Conservation (phyloP, 2,888 invertebrate species). For the Pelosia muscerda region DNA sequence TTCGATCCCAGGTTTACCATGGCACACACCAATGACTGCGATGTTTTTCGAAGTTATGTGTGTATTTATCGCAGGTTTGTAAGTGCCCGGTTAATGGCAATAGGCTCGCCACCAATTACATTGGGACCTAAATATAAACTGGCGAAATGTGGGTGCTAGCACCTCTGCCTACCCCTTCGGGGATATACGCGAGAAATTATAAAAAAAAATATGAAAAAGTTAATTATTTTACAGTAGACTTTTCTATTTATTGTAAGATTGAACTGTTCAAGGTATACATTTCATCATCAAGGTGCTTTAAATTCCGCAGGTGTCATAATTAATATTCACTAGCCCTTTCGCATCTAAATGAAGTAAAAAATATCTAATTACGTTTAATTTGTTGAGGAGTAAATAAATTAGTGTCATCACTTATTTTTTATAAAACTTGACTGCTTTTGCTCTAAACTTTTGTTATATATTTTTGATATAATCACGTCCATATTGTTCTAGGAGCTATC, state of each 20-base stretch:
- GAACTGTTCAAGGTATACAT: constrained; percentile 34
- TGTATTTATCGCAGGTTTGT: no score
- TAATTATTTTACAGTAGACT: background rate
- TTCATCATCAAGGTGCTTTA: constrained; percentile 22
- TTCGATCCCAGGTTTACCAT: no score
- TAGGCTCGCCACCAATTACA: no score
- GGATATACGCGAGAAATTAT: no score
- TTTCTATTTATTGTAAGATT: constrained; percentile 18
- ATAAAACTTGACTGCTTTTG: constrained; percentile 26
- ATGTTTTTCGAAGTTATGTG: no score
- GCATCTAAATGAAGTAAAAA: constrained; percentile 36
- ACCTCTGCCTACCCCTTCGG: no score
- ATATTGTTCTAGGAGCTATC: background rate
- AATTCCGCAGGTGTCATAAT: constrained; percentile 32
- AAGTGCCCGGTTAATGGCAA: no score
- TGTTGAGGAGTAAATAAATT: constrained; percentile 38
- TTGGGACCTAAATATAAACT: no score
- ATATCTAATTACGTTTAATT: constrained; percentile 34
- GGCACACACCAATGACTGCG: no score
- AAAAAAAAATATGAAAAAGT: no score
- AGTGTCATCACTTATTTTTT: constrained; percentile 36
- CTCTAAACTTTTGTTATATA: background rate
- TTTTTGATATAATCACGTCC: background rate
- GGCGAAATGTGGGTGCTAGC: no score
- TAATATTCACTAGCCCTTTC: constrained; percentile 40